Evolutionary conservation across 2,888 invertebrate species (phyloP).

Genomic region (Rhorus exstirpatorius): DNA sequence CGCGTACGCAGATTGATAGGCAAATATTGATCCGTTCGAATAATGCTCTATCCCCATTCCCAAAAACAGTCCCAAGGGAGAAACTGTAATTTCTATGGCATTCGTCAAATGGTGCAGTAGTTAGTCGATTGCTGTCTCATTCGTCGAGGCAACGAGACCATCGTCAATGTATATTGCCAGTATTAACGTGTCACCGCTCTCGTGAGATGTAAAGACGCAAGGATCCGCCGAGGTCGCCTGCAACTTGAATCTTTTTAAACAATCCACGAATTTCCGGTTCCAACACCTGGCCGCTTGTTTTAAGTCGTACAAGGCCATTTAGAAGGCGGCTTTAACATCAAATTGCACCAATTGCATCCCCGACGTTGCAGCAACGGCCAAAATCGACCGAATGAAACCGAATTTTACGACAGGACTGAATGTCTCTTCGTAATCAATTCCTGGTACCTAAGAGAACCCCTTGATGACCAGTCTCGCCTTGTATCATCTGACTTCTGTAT

Average conservation of each 20-base stretch:
- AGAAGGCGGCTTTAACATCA: conserved; percentile 79
- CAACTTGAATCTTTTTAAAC: conserved; percentile 66
- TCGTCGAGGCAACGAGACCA: conserved; percentile 73
- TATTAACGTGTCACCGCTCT: conserved; percentile 67
- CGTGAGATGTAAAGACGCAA: conserved; percentile 75
- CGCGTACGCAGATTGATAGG: conserved; percentile 57
- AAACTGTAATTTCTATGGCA: conserved; percentile 61
- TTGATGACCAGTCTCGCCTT: conserved; percentile 73
- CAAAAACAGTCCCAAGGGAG: conserved; percentile 60
- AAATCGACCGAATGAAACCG: conserved; percentile 71
- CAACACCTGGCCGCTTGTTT: conserved; percentile 52
- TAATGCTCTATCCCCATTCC: conserved; percentile 71
- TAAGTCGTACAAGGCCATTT: conserved; percentile 30
- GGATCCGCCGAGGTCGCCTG: conserved; percentile 75
- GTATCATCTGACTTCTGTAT: neutral
- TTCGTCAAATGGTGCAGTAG: conserved; percentile 61
- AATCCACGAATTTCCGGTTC: conserved; percentile 39
- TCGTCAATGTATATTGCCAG: conserved; percentile 80
- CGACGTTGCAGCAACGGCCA: conserved; percentile 71
- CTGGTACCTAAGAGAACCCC: conserved; percentile 73
- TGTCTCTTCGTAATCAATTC: conserved; percentile 74
- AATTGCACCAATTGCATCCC: conserved; percentile 75
- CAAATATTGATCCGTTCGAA: conserved; percentile 55
- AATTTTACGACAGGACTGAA: conserved; percentile 74
- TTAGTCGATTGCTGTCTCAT: conserved; percentile 50